Percentiles rank a stretch among this genome's conserved stretches.
Conservation (phyloP, 2,113 vertebrate species). For the Campylomormyrus numenius region DNA sequence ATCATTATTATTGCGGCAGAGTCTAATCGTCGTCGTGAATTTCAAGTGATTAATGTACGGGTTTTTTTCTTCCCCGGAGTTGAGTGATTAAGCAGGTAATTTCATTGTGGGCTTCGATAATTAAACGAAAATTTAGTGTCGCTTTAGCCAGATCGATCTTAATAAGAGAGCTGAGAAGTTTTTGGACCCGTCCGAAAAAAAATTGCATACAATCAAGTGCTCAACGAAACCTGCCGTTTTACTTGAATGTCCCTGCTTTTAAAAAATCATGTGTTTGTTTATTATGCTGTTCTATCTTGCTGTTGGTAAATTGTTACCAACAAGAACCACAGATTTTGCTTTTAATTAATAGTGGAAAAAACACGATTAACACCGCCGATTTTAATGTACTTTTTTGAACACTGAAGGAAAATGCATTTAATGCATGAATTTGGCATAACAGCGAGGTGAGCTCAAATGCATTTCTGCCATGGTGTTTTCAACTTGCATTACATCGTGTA, state of each 20-base stretch:
- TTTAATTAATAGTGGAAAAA: background rate
- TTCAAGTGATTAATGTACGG: background rate
- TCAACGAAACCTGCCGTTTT: background rate
- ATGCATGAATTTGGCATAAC: background rate
- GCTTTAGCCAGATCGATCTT: background rate
- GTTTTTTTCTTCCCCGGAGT: background rate
- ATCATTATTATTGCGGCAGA: background rate
- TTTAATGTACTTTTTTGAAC: background rate
- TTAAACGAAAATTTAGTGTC: background rate
- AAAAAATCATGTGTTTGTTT: background rate
- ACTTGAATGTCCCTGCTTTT: background rate
- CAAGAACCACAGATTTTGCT: background rate
- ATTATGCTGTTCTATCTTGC: background rate
- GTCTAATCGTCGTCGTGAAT: background rate
- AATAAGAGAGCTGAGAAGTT: background rate
- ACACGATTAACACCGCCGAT: background rate
- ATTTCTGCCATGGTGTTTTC: background rate
- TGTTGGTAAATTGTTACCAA: background rate
- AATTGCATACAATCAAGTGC: background rate
- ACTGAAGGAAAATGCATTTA: background rate
- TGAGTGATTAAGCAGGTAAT: background rate
- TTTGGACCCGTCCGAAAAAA: background rate
- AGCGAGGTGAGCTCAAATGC: background rate
- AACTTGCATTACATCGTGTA: background rate
- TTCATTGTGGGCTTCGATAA: background rate